Evolutionary conservation across 2,888 invertebrate genomes (phyloP).

Genomic region (Macropis europaea): DNA sequence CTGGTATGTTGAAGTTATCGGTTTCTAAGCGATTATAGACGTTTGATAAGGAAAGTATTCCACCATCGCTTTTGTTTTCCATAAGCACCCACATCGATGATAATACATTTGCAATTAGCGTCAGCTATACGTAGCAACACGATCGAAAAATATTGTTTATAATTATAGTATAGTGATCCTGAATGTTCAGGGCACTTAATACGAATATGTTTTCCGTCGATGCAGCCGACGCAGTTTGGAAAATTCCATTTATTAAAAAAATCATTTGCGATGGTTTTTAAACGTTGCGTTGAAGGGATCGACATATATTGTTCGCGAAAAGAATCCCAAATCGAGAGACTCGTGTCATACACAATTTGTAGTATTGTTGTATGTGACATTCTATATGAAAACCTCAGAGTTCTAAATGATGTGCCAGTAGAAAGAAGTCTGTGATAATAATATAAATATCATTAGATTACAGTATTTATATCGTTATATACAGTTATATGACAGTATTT

Average conservation of each 20-base stretch:
- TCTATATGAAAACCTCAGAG: no score
- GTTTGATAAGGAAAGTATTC: not conserved
- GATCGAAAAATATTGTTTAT: conserved; percentile 10
- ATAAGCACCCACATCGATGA: conserved; percentile 32
- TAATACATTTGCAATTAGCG: conserved; percentile 6
- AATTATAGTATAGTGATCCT: not conserved
- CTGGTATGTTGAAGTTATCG: not conserved
- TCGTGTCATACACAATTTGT: no score
- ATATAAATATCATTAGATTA: no score
- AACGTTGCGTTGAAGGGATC: not conserved
- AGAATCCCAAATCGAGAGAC: no score
- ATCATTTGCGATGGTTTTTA: not conserved
- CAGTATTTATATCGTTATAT: no score
- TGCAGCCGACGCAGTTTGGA: not conserved
- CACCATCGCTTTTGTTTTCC: conserved; percentile 14
- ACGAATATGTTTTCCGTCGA: not conserved
- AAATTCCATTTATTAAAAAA: not conserved
- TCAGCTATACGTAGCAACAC: conserved; percentile 24
- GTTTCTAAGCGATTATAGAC: no score
- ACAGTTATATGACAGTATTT: no score
- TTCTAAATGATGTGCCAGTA: no score
- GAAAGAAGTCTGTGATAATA: no score
- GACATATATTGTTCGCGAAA: no score
- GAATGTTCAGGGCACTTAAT: not conserved
- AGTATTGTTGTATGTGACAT: no score